Evolutionary conservation across 2,113 vertebrate species (phyloP), one percentile per base, ranked within the genome.

Genomic region (Oryzias melastigma): DNA sequence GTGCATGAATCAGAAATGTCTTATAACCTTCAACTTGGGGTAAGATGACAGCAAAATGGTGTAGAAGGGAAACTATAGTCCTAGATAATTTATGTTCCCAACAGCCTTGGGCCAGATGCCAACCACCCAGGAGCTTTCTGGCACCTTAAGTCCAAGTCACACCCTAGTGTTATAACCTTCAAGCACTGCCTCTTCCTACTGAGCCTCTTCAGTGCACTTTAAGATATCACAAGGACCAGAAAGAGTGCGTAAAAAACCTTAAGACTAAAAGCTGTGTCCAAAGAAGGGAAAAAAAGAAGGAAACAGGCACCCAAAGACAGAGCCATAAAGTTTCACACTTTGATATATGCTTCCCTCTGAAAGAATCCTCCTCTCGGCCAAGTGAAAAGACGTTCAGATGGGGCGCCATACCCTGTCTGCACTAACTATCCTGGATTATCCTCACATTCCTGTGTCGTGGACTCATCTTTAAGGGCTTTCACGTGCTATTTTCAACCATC

Each of bases 371-470:
- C 24, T 57, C 25, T 50, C 18, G 47, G 56, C 71, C 49, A 50
- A 72, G 63, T 51, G 77, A 62, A 48, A 51, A 54, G 81, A 77
- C 66, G 68, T 66, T 76, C 48, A 69, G 57, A 79, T 73, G 69
- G 63, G 77, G 63, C 60, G 68, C 57, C 82, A 61, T 65, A 40
- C 54, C 35, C 71, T 59, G 75, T 80, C 84, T 79, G 72, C 62
- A 77, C 68, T 81, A 76, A 79, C 63, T 55, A 71, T 58, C 68
- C 78, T 63, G 66, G 75, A 83, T 85, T 75, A 86, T 79, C 63
- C 50, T 68, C 71, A 81, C 82, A 86, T 86, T 88, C 84, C 84
- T 80, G 0, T 52, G 65, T 51, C 13, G 56, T 73, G 71, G 61
- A 71, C 77, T 81, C 74, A 81, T 75, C 52, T 27, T 43, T 44